phyloP scores from a whole-genome alignment of 2,797 vertebrate species.

The Bufotes viridis region DNA sequence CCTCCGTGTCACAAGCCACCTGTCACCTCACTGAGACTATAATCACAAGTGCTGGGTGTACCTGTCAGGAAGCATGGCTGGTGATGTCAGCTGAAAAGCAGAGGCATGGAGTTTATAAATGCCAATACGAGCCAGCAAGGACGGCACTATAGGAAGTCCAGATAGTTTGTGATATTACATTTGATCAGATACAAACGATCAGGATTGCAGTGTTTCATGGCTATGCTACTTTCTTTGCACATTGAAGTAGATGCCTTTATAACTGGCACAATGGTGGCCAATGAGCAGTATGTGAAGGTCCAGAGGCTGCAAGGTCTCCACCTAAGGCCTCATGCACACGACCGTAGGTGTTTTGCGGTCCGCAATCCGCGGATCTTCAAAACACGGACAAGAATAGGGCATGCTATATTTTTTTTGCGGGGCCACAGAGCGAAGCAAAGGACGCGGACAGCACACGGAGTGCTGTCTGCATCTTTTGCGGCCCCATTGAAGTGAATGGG shows the following conservation, averaged over 20 bases:
- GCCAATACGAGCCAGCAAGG: background rate
- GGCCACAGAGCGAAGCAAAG: no score
- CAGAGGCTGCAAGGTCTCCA: background rate
- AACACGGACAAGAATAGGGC: no score
- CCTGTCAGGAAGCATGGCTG: conserved; percentile 21
- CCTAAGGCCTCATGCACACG: no score
- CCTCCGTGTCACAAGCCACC: conserved; percentile 28
- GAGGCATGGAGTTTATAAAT: background rate
- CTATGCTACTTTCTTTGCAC: background rate
- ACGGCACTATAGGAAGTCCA: background rate
- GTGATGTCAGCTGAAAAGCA: conserved; percentile 21
- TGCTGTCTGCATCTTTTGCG: no score
- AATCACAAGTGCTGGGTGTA: conserved; percentile 22
- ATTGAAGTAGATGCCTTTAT: background rate
- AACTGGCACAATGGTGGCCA: background rate
- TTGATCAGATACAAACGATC: background rate
- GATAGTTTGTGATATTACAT: background rate
- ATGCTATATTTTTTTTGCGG: no score
- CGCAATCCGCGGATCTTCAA: no score
- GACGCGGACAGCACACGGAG: no score
- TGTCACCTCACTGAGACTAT: conserved; percentile 25
- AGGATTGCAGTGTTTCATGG: background rate
- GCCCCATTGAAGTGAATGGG: no score
- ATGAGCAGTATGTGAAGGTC: background rate
- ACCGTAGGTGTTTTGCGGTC: no score